Conservation (phyloP, 2,113 vertebrate genomes). For the Grantiella picta region DNA sequence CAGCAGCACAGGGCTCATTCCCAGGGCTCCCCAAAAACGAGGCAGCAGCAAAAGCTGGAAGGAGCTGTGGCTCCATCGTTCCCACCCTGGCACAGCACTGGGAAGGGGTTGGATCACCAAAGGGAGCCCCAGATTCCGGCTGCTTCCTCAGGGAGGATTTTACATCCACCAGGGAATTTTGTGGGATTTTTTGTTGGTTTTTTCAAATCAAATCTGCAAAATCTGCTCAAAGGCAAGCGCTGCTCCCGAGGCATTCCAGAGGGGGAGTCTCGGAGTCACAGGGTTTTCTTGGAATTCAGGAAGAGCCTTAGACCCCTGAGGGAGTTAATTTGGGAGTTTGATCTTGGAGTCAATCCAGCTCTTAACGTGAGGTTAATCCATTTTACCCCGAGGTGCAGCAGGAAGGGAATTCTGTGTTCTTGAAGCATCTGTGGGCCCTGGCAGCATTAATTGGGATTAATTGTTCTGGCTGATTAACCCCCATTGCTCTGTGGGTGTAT, state of each 20-base stretch:
- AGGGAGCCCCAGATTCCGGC: neutral
- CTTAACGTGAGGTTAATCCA: neutral
- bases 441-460: neutral
- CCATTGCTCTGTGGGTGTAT: accelerated
- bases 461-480: neutral
- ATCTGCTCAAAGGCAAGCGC: neutral
- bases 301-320: accelerated
- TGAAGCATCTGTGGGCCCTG: neutral
- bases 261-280: neutral
- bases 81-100: neutral
- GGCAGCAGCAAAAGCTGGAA: neutral
- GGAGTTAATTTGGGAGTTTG: neutral
- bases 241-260: neutral
- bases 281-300: neutral
- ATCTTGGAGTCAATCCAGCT: neutral
- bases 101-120: neutral
- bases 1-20: accelerated
- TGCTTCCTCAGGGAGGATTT: neutral
- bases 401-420: neutral
- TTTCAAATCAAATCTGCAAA: neutral
- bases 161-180: neutral
- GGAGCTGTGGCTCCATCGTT: neutral
- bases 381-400: neutral
- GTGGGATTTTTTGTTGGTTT: neutral
- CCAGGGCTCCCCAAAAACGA: neutral